phyloP scores from a whole-genome alignment of 2,113 vertebrate genomes.

The Typhlomys cinereus region DNA sequence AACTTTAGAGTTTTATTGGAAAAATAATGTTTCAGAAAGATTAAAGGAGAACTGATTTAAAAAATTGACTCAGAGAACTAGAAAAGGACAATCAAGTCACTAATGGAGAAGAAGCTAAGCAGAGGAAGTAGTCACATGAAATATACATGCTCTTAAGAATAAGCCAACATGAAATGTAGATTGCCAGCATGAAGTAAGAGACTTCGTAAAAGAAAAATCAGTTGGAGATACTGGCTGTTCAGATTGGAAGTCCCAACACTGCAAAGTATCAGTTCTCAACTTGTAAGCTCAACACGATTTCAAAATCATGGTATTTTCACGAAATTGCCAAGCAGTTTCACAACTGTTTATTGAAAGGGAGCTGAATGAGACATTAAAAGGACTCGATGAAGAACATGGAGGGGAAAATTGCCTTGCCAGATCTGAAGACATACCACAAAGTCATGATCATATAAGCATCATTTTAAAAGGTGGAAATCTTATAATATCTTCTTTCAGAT shows the following conservation, averaged over 20 bases:
- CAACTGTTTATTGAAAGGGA: constrained; percentile 27
- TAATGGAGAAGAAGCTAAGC: not conserved
- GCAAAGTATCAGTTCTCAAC: constrained; percentile 39
- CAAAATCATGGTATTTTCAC: constrained; percentile 39
- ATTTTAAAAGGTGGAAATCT: not conserved
- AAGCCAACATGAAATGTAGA: constrained; percentile 30
- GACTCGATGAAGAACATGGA: not conserved
- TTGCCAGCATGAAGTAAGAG: not conserved
- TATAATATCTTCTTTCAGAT: not conserved
- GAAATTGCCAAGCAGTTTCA: constrained; percentile 38
- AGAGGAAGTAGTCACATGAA: not conserved
- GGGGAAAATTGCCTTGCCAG: not conserved
- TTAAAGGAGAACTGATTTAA: constrained; percentile 33
- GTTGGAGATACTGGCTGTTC: not conserved
- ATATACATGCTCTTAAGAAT: constrained; percentile 5
- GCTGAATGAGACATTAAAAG: not conserved
- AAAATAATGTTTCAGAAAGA: not conserved
- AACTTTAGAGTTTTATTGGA: not conserved
- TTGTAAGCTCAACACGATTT: not conserved
- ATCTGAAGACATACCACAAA: constrained; percentile 38
- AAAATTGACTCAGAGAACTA: not conserved
- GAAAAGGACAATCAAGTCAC: not conserved
- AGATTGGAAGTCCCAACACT: not conserved
- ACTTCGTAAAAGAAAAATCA: constrained; percentile 13
- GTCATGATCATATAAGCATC: constrained; percentile 49